Conservation (phyloP, 2,797 vertebrate genomes). For the Geotria australis region DNA sequence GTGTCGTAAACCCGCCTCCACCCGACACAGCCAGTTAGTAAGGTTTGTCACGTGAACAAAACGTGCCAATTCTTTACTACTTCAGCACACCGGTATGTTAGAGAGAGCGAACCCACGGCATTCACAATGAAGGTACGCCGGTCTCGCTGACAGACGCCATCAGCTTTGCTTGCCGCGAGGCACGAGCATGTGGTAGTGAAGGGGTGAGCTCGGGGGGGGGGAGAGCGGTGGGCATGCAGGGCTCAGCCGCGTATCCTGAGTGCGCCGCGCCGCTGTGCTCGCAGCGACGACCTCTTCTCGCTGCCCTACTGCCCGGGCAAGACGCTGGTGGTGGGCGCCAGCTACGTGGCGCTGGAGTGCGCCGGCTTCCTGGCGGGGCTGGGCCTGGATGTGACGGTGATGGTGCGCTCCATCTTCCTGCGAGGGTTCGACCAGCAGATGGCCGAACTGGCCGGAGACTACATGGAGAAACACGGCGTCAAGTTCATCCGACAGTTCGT, state of each 20-base stretch:
- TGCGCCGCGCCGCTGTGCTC: neutral
- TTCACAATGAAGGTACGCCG: no score
- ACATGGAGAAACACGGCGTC: slow-evolving; percentile 53
- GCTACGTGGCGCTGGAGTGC: slow-evolving; percentile 71
- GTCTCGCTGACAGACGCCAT: neutral
- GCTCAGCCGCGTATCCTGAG: no score
- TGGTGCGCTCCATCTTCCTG: slow-evolving; percentile 74
- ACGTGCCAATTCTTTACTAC: no score
- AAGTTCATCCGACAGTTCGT: slow-evolving; percentile 54
- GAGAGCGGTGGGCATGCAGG: no score
- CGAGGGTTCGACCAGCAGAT: slow-evolving; percentile 87
- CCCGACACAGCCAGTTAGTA: no score
- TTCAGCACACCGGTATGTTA: no score
- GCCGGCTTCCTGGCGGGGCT: slow-evolving; percentile 63
- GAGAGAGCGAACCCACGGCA: no score
- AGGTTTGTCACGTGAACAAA: no score
- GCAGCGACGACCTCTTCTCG: slow-evolving; percentile 76
- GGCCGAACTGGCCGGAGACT: slow-evolving; percentile 44
- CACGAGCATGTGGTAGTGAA: no score
- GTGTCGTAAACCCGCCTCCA: no score
- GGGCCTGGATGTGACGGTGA: slow-evolving; percentile 57
- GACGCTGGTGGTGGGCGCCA: slow-evolving; percentile 66
- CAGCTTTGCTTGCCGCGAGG: no score
- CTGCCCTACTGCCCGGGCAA: slow-evolving; percentile 63
- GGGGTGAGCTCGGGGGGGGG: no score